Percentiles rank a stretch among this genome's conserved stretches.
These are phyloP conservation scores for Zophobas atratus DNA, from an alignment of 1,140 invertebrate genomes.

Conservation along the genomic window DNA sequence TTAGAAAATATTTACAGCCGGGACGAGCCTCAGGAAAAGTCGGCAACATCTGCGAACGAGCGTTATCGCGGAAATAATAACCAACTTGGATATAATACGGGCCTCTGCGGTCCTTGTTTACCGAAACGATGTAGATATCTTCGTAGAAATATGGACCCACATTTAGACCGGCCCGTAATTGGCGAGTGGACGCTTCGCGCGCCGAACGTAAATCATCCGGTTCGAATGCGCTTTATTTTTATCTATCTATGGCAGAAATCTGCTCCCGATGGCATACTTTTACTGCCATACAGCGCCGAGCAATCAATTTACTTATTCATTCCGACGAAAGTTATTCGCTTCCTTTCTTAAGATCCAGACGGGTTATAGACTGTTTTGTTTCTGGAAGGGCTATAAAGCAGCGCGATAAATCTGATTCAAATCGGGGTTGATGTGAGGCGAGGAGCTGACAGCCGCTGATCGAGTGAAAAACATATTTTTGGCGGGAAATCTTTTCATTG, in stretches of 20 bases:
- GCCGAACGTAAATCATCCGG: background rate
- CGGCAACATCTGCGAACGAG: slow-evolving; percentile 49
- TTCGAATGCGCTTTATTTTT: slow-evolving; percentile 1
- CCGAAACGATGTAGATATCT: slow-evolving; percentile 25
- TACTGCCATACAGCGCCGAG: background rate
- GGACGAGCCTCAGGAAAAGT: slow-evolving; percentile 33
- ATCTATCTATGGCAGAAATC: background rate
- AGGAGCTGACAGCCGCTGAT: slow-evolving; percentile 1
- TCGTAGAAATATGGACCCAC: slow-evolving; percentile 11
- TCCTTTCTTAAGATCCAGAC: background rate
- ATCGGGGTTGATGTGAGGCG: slow-evolving; percentile 7
- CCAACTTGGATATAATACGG: slow-evolving; percentile 49
- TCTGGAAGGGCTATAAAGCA: slow-evolving; percentile 25
- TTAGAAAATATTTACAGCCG: slow-evolving; percentile 48
- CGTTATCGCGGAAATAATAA: slow-evolving; percentile 49
- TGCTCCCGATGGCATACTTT: background rate
- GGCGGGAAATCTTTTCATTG: background rate
- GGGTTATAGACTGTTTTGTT: slow-evolving; percentile 8
- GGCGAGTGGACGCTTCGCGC: slow-evolving; percentile 1
- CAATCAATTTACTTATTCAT: slow-evolving; percentile 5
- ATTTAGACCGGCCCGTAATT: slow-evolving; percentile 19
- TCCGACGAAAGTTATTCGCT: slow-evolving; percentile 4
- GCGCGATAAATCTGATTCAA: slow-evolving; percentile 26
- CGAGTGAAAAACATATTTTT: slow-evolving; percentile 33
- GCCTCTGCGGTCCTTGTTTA: slow-evolving; percentile 11